Conservation (phyloP, 2,113 vertebrate genomes). For the Pterophyllum scalare region DNA sequence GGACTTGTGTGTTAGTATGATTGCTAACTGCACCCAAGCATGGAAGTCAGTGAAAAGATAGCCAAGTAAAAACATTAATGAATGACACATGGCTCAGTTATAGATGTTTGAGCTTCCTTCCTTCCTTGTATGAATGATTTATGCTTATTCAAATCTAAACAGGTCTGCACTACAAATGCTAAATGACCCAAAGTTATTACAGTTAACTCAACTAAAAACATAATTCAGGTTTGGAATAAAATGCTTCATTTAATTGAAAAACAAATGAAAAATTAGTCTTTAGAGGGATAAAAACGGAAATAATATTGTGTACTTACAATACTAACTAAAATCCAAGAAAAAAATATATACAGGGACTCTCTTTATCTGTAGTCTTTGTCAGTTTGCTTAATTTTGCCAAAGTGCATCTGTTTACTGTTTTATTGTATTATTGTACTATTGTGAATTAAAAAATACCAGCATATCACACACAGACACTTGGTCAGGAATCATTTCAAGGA, state of each 20-base stretch:
- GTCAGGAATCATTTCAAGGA: too few species aligned
- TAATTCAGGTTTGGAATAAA: background rate
- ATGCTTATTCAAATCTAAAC: background rate
- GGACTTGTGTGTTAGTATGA: too few species aligned
- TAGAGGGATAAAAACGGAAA: background rate
- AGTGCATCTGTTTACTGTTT: background rate
- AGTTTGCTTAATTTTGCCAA: background rate
- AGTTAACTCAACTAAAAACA: background rate
- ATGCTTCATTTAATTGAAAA: background rate
- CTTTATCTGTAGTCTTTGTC: background rate
- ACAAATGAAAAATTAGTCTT: background rate
- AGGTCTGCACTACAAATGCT: background rate
- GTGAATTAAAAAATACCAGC: background rate
- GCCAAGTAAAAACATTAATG: background rate
- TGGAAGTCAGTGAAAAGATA: too few species aligned
- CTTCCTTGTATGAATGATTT: background rate
- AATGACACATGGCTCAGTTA: background rate
- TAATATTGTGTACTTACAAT: background rate
- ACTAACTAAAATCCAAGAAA: background rate
- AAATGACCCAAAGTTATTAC: background rate
- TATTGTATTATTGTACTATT: background rate
- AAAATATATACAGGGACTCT: background rate
- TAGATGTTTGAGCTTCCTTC: background rate
- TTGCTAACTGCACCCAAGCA: too few species aligned
- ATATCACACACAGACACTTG: background rate